Base-by-base conservation (phyloP, 2,113 vertebrate species). In the Ceuthmochares aereus region DNA sequence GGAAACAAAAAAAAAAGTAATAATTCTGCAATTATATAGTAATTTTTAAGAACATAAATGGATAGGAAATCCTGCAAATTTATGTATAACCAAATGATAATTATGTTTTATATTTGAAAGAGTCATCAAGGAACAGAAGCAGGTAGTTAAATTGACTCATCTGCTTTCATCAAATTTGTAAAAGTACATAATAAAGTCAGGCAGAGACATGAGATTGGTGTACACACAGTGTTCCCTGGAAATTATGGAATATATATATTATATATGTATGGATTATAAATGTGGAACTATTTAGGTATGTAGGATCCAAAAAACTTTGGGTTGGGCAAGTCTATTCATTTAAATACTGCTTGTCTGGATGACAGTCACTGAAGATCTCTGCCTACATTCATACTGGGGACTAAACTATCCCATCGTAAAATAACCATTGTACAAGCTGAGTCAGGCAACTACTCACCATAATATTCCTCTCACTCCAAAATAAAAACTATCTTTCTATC, bases 111-210 rank as follows among this genome's bases (percentile, higher is more conserved):
- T 79, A 72, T 89, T 74, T 80, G 45, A 92, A 93, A 84, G 29
- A 92, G 66, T 67, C 83, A 68, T 92, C 76, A 94, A 81, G 68
- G 19, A 84, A 76, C 21, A 69, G 47, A 84, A 93, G 32, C 14
- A 80, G 18, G 29, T 83, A 91, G 93, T 95, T 91, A 97, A 92
- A 91, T 23, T 94, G 75, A 90, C 67, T 91, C 79, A 93, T 78
- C 23, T 79, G 40, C 42, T 76, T 94, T 81, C 87, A 92, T 84
- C 27, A 82, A 72, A 94, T 95, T 95, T 92, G 69, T 92, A 68
- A 62, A 87, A 76, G 15, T 27, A 66, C 9, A 21, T 40, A 74
- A 78, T 87, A 79, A 82, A 93, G 45, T 91, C 89, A 79, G 32
- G 60, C 45, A 91, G 62, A 96, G 96, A 85, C 62, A 69, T 45